Percentiles rank a stretch among this genome's conserved stretches.
phyloP scores from a whole-genome alignment of 2,113 vertebrate genomes.

The Caranx ignobilis region DNA sequence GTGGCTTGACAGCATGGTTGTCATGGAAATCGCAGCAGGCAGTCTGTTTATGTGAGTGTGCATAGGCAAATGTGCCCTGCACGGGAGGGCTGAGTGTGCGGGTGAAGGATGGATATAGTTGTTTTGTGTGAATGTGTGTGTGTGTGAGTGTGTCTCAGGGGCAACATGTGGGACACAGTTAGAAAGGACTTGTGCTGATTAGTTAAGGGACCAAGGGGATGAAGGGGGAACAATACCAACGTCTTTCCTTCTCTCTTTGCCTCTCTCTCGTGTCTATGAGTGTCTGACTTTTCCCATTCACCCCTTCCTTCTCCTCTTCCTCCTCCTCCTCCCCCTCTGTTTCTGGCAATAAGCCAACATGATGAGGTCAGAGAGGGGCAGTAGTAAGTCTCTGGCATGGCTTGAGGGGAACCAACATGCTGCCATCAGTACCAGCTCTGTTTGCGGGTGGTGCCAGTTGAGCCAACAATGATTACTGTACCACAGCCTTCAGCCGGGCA shows the following conservation, averaged over 20 bases:
- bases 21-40: slow-evolving; percentile 60
- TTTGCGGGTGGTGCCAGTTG: slow-evolving; percentile 7
- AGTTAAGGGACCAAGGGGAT: slow-evolving; percentile 40
- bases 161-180: slow-evolving; percentile 40
- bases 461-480: slow-evolving; percentile 36
- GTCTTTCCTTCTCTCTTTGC: background rate
- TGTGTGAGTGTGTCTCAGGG: slow-evolving; percentile 5
- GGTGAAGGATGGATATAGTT: slow-evolving; percentile 7
- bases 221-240: slow-evolving; percentile 35
- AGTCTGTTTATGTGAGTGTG: slow-evolving; percentile 15
- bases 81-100: slow-evolving; percentile 18
- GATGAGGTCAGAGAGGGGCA: slow-evolving; percentile 57
- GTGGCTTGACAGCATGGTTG: slow-evolving; percentile 36
- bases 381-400: slow-evolving; percentile 23
- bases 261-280: slow-evolving; percentile 5
- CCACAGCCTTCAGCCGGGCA: slow-evolving; percentile 24
- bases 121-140: slow-evolving; percentile 16
- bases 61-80: background rate
- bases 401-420: slow-evolving; percentile 45
- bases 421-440: slow-evolving; percentile 26
- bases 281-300: background rate
- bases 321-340: background rate
- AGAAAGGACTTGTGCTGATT: slow-evolving; percentile 56
- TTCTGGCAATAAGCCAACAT: slow-evolving; percentile 6
- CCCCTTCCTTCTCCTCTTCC: slow-evolving; percentile 10